Evolutionary conservation across 2,113 vertebrate species (phyloP), one percentile per base, ranked within the genome.

Genomic region (Procavia capensis): DNA sequence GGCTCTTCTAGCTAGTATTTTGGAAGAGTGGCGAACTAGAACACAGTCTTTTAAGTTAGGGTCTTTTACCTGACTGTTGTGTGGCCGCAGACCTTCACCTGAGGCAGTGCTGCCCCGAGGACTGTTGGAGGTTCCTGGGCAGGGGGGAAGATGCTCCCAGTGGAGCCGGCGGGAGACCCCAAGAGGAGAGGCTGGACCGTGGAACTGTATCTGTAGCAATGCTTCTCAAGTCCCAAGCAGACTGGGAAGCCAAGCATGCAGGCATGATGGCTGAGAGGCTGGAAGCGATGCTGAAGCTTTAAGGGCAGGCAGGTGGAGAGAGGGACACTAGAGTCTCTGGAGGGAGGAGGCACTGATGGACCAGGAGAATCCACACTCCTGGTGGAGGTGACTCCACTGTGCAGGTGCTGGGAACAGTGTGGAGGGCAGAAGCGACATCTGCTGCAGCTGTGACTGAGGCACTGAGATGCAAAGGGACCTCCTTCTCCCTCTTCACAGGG

Each of bases 201-300:
- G 57, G 16, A 2, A 41, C 20, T 88, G 93, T 4, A 16, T n/a
- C 25, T 31, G 34, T 10, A 8, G 22, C 10, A 0, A 92, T 96
- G 29, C 95, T 86, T 86, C 98, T 98, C 9, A 92, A 95, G 91
- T 98, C 98, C 98, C 99, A 99, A 27, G 98, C 92, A 0, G 98
- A 96, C 82, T 98, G 98, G 36, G 92, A 2, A 10, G 94, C 88
- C 24, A 96, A 72, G 54, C 93, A 96, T 0, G 97, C 96, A 66
- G 94, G 94, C 2, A 97, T 90, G 27, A 97, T 94, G 87, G 90
- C 78, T 31, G 96, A 25, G 27, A 96, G 79, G 72, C 95, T 90
- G 0, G 85, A 92, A 2, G 86, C 92, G 2, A 83, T 0, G 97
- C 96, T 84, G 97, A 68, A 43, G 97, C 84, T 43, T 91, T 2